Conservation (phyloP, 1,140 invertebrate genomes). For the Neuroterus valhalla region DNA sequence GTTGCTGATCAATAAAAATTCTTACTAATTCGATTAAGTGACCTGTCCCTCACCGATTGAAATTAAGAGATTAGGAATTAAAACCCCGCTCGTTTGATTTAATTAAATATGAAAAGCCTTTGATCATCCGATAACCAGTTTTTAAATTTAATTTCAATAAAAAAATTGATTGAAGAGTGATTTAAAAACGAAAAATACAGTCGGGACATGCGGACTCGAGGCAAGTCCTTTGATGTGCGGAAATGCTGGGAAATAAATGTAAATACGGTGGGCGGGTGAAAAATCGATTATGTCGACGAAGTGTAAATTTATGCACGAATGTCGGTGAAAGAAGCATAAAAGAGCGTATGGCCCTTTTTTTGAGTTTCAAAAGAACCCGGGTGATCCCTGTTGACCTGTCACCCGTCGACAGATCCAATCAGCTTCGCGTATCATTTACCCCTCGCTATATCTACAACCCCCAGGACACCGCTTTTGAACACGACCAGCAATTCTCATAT, state of each 20-base stretch:
- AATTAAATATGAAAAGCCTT: neutral
- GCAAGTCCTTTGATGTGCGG: slow-evolving; percentile 12
- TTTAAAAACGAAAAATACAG: neutral
- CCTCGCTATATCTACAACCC: slow-evolving; percentile 9
- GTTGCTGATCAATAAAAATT: too few species aligned
- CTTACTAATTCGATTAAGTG: too few species aligned
- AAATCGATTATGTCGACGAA: slow-evolving; percentile 23
- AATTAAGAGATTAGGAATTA: too few species aligned
- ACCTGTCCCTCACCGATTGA: too few species aligned
- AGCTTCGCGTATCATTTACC: slow-evolving; percentile 34
- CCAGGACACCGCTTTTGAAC: slow-evolving; percentile 9
- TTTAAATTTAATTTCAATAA: neutral
- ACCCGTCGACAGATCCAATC: slow-evolving; percentile 44
- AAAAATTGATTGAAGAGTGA: slow-evolving; percentile 8
- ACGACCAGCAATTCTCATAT: neutral
- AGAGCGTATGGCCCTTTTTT: slow-evolving; percentile 25
- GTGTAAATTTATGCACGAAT: slow-evolving; percentile 31
- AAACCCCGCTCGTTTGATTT: neutral
- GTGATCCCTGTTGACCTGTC: slow-evolving; percentile 42
- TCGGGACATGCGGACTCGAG: neutral
- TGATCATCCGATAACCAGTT: neutral
- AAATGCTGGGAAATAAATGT: slow-evolving; percentile 21
- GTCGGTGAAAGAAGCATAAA: slow-evolving; percentile 20
- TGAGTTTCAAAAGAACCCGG: slow-evolving; percentile 21
- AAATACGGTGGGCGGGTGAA: slow-evolving; percentile 15